Conservation (phyloP, 1,140 invertebrate species). For the Dinoponera quadriceps region DNA sequence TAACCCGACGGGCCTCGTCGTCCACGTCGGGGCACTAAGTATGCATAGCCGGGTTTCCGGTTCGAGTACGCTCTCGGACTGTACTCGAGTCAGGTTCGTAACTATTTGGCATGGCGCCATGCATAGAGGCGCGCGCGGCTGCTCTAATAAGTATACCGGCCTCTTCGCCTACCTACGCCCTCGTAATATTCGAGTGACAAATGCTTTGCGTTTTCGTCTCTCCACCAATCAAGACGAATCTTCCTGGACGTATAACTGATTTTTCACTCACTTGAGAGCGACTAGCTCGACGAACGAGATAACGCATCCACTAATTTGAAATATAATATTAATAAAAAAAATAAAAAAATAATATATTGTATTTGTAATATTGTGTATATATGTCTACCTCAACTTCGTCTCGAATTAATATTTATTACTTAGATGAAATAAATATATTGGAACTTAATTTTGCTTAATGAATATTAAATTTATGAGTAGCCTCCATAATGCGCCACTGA, state of each 20-base stretch:
- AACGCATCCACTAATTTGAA: no score
- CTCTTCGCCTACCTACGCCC: slow-evolving; percentile 17
- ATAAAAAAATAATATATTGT: no score
- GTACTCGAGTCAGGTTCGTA: slow-evolving; percentile 68
- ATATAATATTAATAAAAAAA: no score
- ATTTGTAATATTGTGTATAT: no score
- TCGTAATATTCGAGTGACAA: slow-evolving; percentile 81
- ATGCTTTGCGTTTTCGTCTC: slow-evolving; percentile 80
- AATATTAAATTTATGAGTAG: no score
- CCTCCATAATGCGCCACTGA: no score
- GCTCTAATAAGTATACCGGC: slow-evolving; percentile 80
- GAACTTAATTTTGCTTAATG: no score
- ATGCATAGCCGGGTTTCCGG: slow-evolving; percentile 75
- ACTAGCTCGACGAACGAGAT: not conserved
- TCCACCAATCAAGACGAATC: not conserved
- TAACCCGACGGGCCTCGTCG: not conserved
- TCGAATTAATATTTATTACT: no score
- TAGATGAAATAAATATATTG: no score
- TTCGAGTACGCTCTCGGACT: slow-evolving; percentile 77
- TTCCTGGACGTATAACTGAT: slow-evolving; percentile 29
- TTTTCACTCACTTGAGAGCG: not conserved
- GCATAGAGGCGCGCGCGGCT: slow-evolving; percentile 74
- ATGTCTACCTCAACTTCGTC: no score
- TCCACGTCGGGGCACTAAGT: slow-evolving; percentile 72
- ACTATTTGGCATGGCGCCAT: slow-evolving; percentile 83